Evolutionary conservation across 1,140 invertebrate species (phyloP).

Genomic region (Bombus soroeensis): DNA sequence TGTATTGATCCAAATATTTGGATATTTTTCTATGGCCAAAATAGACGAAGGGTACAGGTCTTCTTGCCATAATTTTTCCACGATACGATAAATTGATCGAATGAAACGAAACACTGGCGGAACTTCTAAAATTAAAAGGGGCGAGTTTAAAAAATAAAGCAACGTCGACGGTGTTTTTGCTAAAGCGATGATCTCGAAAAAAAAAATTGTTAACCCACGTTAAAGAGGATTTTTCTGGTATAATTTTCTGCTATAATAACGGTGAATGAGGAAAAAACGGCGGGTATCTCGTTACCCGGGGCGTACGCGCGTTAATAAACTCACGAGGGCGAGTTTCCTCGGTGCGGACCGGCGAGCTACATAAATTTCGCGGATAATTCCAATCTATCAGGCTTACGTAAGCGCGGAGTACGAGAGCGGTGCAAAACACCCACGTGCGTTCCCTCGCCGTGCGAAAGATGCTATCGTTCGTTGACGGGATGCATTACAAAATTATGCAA

Average conservation of each 20-base stretch:
- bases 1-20: too few species aligned
- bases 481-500: conserved; percentile 70
- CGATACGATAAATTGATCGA: too few species aligned
- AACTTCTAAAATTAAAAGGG: too few species aligned
- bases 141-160: too few species aligned
- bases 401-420: conserved; percentile 11
- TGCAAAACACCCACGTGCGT: conserved; percentile 60
- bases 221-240: not conserved
- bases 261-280: not conserved
- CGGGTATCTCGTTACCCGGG: not conserved
- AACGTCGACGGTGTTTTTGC: too few species aligned
- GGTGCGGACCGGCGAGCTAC: conserved; percentile 6
- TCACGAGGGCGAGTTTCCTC: conserved; percentile 3
- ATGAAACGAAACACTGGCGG: too few species aligned
- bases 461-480: conserved; percentile 63
- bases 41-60: too few species aligned
- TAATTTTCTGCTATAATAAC: not conserved
- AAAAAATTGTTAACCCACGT: not conserved
- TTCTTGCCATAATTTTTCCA: too few species aligned
- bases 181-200: not conserved
- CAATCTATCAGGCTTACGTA: conserved; percentile 50
- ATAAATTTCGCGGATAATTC: conserved; percentile 50
- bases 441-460: conserved; percentile 66
- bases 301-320: conserved; percentile 1
- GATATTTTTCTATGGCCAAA: too few species aligned